Evolutionary conservation across 2,888 invertebrate genomes (phyloP), one percentile per base, ranked within the genome.

Genomic region (Stictocephala bisonia): DNA sequence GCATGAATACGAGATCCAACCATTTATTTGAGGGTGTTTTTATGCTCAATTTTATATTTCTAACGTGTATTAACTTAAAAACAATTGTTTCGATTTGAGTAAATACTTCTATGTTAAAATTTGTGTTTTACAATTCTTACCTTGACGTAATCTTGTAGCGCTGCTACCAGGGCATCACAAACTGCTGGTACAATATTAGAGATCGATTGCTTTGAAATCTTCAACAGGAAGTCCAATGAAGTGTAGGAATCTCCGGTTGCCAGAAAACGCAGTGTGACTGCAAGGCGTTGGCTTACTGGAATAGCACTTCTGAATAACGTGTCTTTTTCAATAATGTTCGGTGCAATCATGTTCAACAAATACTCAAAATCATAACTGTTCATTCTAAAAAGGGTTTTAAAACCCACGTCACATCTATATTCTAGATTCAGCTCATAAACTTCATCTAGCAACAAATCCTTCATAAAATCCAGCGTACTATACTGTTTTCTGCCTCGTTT

Each of bases 161-260:
- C 68, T 51, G 56, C 72, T 35, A 74, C 58, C 66, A 77, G 66
- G 31, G 74, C 77, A 60, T 77, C 72, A 41, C 75, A 72, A 18
- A 77, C 77, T 68, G 72, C 71, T 40, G 75, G 75, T 20, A 76
- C 41, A 15, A 76, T 64, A 20, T 20, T 27, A 7, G 74, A 76
- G 56, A 76, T 74, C 24, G 51, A 44, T 67, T 73, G 73, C 50
- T 76, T 76, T 15, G 75, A 75, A 58, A 76, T 74, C 53, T 67
- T 75, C 22, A 75, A 76, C 24, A 75, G 44, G 68, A 73, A 76
- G 31, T 48, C 69, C 11, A 76, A 41, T 40, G 64, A 69, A 13
- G 58, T 67, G 58, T 51, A 77, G 22, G 73, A 77, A 71, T 76
- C 75, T 29, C 76, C 73, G 64, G 73, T 67, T 35, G 76, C 73